These are phyloP conservation scores for Limnephilus rhombicus DNA, from an alignment of 2,888 invertebrate species.

Conservation along the genomic window DNA sequence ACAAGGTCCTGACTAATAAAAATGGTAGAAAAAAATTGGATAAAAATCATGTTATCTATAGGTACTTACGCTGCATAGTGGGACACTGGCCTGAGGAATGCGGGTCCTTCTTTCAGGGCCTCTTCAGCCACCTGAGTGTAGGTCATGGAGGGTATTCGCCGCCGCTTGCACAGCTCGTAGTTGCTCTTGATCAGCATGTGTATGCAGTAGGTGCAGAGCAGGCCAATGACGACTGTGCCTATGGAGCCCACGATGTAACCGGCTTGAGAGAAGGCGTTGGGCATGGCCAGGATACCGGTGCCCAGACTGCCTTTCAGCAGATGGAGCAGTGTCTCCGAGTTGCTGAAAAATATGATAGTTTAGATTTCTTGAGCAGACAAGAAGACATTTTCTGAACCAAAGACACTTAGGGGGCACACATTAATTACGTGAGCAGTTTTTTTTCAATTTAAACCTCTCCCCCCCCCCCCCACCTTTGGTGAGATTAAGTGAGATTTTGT, in stretches of 20 bases:
- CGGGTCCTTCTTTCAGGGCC: conserved; percentile 87
- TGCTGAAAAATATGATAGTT: conserved; percentile 76
- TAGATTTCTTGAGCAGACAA: neutral
- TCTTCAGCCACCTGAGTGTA: conserved; percentile 91
- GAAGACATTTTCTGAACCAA: neutral
- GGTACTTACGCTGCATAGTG: conserved; percentile 82
- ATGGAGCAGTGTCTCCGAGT: conserved; percentile 89
- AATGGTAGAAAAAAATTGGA: neutral
- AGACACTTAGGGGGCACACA: too few relatives aligned
- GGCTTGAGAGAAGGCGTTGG: conserved; percentile 89
- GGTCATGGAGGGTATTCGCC: conserved; percentile 81
- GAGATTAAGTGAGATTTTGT: too few relatives aligned
- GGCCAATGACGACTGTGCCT: conserved; percentile 90
- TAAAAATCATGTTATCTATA: neutral
- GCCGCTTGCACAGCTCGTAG: conserved; percentile 80
- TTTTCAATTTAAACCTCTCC: too few relatives aligned
- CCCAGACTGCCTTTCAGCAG: conserved; percentile 93
- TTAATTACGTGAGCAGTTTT: too few relatives aligned
- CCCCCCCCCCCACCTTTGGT: too few relatives aligned
- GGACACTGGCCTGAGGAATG: conserved; percentile 80
- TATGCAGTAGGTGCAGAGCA: conserved; percentile 96
- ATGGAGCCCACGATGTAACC: conserved; percentile 89
- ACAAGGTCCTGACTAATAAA: too few relatives aligned
- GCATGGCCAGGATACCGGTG: conserved; percentile 95
- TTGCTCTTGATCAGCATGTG: conserved; percentile 88